Conservation (phyloP, 1,140 invertebrate genomes). For the Patella vulgata region DNA sequence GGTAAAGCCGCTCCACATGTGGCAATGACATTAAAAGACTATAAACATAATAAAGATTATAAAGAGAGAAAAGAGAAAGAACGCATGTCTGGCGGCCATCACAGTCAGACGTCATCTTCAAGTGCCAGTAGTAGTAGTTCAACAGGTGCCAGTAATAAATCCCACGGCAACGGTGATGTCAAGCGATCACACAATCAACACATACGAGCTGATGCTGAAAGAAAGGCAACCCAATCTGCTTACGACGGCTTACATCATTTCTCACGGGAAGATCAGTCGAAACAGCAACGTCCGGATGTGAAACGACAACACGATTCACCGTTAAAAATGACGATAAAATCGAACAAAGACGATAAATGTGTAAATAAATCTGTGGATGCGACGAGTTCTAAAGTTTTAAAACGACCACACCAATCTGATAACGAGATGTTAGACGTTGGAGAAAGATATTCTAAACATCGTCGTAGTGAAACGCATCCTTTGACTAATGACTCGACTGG, state of each 20-base stretch:
- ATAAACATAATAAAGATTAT: constrained; percentile 67
- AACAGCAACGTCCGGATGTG: too few species aligned
- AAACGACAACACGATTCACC: background rate
- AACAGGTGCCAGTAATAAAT: constrained; percentile 38
- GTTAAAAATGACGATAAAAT: constrained; percentile 9
- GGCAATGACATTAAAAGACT: constrained; percentile 22
- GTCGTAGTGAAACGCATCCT: constrained; percentile 1
- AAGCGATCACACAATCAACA: constrained; percentile 24
- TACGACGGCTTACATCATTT: background rate
- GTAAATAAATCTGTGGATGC: background rate
- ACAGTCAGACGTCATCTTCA: constrained; percentile 30
- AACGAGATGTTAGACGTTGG: background rate
- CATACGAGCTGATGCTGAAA: background rate
- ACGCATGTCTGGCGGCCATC: constrained; percentile 53
- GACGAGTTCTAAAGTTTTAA: background rate
- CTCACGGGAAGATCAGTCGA: background rate
- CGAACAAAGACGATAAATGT: background rate
- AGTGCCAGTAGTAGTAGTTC: constrained; percentile 22
- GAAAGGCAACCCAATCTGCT: background rate
- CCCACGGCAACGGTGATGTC: constrained; percentile 18
- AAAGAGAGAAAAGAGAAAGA: constrained; percentile 70
- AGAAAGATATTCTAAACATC: constrained; percentile 11
- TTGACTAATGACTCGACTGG: background rate
- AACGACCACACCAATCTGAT: background rate
- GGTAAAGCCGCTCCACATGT: constrained; percentile 14